Conservation (phyloP, 1,140 invertebrate species). For the Caerostris darwini region DNA sequence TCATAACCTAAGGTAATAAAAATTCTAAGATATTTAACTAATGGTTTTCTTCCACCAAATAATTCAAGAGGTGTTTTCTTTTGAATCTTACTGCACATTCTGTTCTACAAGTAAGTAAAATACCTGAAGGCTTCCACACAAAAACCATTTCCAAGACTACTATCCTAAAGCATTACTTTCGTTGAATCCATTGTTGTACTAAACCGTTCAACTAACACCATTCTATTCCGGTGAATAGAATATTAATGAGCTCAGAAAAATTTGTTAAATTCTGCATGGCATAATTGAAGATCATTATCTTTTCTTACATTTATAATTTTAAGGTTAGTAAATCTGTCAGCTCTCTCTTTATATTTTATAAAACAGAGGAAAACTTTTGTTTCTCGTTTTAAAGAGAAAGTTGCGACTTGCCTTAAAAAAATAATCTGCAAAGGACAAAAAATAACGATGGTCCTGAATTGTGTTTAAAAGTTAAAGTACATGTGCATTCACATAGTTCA, state of each 20-base stretch:
- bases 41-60: neutral
- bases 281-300: neutral
- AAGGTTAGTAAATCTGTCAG: neutral
- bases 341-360: neutral
- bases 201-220: neutral
- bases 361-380: neutral
- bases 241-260: neutral
- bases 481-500: neutral
- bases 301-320: neutral
- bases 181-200: neutral
- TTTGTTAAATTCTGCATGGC: neutral
- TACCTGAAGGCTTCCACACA: neutral
- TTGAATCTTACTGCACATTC: too few species aligned
- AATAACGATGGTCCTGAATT: neutral
- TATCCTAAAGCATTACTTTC: neutral
- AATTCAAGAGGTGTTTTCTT: neutral
- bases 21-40: neutral
- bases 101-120: too few species aligned
- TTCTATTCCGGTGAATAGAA: neutral
- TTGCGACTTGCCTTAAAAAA: too few species aligned
- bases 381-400: neutral
- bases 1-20: neutral
- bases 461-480: neutral
- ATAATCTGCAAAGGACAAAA: neutral
- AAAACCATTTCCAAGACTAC: neutral